phyloP scores from a whole-genome alignment of 2,888 invertebrate genomes.

The Aplocera efformata region DNA sequence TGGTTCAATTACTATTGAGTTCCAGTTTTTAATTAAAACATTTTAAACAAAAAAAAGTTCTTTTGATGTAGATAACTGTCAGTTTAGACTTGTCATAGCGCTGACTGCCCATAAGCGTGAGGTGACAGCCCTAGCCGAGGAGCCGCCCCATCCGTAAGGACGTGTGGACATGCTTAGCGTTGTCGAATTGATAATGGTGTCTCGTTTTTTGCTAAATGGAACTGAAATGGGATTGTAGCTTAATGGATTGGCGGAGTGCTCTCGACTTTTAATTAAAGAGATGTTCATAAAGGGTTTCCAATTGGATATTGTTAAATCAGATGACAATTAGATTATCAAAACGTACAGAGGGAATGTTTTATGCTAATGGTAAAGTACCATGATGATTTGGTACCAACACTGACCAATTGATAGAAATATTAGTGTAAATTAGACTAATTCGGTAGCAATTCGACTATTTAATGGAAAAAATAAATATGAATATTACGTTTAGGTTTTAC shows the following conservation, averaged over 20 bases:
- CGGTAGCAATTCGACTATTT: too few species aligned
- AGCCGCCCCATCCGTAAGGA: constrained; percentile 42
- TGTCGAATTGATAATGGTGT: constrained; percentile 66
- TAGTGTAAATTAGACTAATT: too few species aligned
- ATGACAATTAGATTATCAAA: not conserved
- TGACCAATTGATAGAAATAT: too few species aligned
- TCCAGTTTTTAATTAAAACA: too few species aligned
- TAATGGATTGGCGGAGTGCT: constrained; percentile 32
- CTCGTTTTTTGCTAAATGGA: constrained; percentile 43
- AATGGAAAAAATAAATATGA: too few species aligned
- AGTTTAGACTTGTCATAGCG: too few species aligned
- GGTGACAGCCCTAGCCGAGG: constrained; percentile 19
- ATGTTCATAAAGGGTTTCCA: constrained; percentile 7
- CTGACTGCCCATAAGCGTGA: constrained; percentile 15
- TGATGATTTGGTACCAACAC: too few species aligned
- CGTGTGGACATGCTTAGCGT: constrained; percentile 68
- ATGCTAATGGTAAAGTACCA: not conserved
- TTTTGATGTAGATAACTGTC: too few species aligned
- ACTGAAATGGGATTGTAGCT: constrained; percentile 32
- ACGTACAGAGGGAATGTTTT: not conserved
- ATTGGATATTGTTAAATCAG: constrained; percentile 6
- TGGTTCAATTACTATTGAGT: too few species aligned
- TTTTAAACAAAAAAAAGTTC: too few species aligned
- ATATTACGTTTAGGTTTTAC: too few species aligned
- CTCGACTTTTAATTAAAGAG: constrained; percentile 28